Evolutionary conservation across 2,113 vertebrate genomes (phyloP), one percentile per base, ranked within the genome.

Genomic region (Nothocercus julius): DNA sequence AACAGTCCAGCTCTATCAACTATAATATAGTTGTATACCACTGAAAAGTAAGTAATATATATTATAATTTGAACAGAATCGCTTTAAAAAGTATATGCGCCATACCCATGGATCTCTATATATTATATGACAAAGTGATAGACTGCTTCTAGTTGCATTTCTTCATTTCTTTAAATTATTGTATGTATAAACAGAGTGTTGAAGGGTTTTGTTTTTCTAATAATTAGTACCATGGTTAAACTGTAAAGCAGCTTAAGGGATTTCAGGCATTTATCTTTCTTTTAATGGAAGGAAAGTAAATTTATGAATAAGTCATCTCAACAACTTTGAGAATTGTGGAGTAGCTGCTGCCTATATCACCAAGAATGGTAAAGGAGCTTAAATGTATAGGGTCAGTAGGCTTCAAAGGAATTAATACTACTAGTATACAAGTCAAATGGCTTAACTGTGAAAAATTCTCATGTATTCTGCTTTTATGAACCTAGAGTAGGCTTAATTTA

Each of bases 271-370:
- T 68, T 2, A 14, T 13, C 8, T 58, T 90, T 32, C 51, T 13
- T 44, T 66, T 36, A n/a, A 6, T 24, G 6, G 11, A 64, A 61
- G 11, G 20, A 32, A 85, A 53, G 3, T 59, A 78, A 40, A 62
- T 13, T 58, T 58, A 12, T n/a, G 17, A 62, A 22, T 58, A 21
- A 66, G 92, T 82, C 40, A 90, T 12, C 27, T 82, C 67, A 87
- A 32, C 69, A 94, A 49, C 32, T 94, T 78, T 92, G 80, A 92
- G 95, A 92, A 89, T 62, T 72, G 28, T 62, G 16, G 49, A 85
- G 49, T 66, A 72, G 30, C 9, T 74, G 24, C 68, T 79, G 88
- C 11, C 15, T 66, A 64, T 81, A 70, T 78, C 38, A 85, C 42
- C 19, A 74, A 64, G 68, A 89, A 7, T 20, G 63, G 62, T n/a